Base-by-base conservation (phyloP, 2,797 vertebrate species). In the Pterois miles region DNA sequence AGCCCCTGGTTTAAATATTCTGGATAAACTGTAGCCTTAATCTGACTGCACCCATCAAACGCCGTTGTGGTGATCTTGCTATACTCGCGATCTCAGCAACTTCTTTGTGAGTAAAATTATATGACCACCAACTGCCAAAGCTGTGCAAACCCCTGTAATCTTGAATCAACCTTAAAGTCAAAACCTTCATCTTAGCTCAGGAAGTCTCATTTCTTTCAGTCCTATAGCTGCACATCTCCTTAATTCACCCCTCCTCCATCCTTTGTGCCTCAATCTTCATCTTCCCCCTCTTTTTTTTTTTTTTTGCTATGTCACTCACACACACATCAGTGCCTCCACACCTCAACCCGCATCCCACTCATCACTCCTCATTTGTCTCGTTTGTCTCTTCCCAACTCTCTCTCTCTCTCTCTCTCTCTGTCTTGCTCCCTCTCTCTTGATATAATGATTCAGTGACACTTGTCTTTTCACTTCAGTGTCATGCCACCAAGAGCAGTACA, bases 371-470 rank as follows among this genome's bases (percentile, higher is more conserved):
- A 65, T 81, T 84, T 86, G 54, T 86, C 71, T 72, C 48, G 8
- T 79, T 78, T 73, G 58, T 65, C 76, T 64, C 58, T 31, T 56
- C 29, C 65, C 52, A 43, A 16, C 50, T 46, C 27, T 58, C 76
- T 74, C 76, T 80, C 10, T 79, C 54, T 54, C 56, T 63, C 65
- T 63, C 4, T 60, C 65, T 52, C 40, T 76, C 63, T 54, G 65
- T 78, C 65, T 31, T n/a, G 16, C 70, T 72, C 36, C 10, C 33
- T 69, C 65, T 72, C 59, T 54, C 53, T 58, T 54, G 22, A 75
- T 79, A 75, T 78, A 83, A 85, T 78, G 85, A 85, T 85, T 85
- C 79, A 74, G 71, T 74, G 80, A 84, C 82, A 89, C 84, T 86
- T 76, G 85, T 88, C 84, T 86, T 78, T 85, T 82, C 81, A 53